phyloP scores from a whole-genome alignment of 2,888 invertebrate genomes.

The Apotomis turbidana region DNA sequence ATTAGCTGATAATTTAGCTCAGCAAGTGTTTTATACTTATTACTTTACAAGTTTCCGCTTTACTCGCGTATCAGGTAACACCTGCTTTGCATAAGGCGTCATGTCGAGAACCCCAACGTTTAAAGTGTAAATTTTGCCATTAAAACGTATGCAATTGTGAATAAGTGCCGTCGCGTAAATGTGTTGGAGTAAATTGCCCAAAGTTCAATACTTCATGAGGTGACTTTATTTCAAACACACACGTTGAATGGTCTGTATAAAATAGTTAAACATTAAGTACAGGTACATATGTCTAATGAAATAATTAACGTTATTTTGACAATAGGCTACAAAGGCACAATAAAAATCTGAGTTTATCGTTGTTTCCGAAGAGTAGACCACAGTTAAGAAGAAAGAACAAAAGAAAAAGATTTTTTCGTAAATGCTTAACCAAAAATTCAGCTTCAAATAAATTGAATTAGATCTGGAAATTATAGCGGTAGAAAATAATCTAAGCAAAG shows the following conservation, averaged over 20 bases:
- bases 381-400: too few relatives aligned
- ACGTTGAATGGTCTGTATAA: neutral
- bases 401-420: too few relatives aligned
- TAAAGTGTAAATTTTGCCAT: constrained; percentile 81
- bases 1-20: constrained; percentile 52
- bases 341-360: too few relatives aligned
- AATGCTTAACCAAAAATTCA: too few relatives aligned
- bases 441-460: neutral
- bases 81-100: constrained; percentile 83
- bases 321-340: too few relatives aligned
- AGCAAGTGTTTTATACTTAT: constrained; percentile 50
- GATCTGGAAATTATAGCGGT: neutral
- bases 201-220: constrained; percentile 24
- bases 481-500: constrained; percentile 12
- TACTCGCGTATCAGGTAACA: constrained; percentile 80
- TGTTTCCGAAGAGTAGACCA: too few relatives aligned
- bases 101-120: constrained; percentile 75
- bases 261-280: neutral
- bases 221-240: neutral
- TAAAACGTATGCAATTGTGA: constrained; percentile 74
- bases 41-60: constrained; percentile 56
- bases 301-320: too few relatives aligned
- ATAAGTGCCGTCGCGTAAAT: constrained; percentile 68
- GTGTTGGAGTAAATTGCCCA: constrained; percentile 56
- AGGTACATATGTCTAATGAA: too few relatives aligned